phyloP scores from a whole-genome alignment of 2,113 vertebrate species.

The Esox niger region DNA sequence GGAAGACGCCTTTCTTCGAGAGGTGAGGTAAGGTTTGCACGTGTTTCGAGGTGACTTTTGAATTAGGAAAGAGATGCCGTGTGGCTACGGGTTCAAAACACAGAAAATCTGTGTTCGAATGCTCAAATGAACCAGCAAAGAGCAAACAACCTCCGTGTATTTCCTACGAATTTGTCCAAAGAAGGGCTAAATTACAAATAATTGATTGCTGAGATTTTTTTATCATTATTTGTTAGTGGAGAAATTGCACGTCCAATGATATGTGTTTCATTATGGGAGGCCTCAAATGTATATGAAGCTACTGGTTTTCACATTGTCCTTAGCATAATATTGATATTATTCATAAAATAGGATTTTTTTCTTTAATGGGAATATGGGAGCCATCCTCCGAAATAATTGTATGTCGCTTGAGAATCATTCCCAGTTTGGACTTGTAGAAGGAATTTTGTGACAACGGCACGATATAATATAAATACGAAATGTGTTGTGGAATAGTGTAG shows the following conservation, averaged over 20 bases:
- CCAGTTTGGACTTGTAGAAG: conserved; percentile 60
- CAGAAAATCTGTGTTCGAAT: neutral
- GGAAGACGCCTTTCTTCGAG: conserved; percentile 79
- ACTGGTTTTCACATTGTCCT: neutral
- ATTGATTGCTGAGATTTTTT: neutral
- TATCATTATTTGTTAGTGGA: neutral
- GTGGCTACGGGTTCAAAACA: neutral
- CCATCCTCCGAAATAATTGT: too few relatives aligned
- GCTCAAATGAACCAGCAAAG: neutral
- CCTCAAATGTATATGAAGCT: neutral
- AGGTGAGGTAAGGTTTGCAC: conserved; percentile 84
- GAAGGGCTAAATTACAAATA: too few relatives aligned
- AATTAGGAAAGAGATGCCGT: conserved; percentile 2
- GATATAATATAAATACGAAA: conserved; percentile 63
- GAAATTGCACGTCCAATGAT: neutral
- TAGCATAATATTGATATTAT: neutral
- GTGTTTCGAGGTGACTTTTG: conserved; percentile 24
- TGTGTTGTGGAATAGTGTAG: conserved; percentile 59
- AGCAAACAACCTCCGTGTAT: neutral
- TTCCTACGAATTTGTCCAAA: neutral
- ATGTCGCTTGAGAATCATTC: neutral
- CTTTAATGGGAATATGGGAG: too few relatives aligned
- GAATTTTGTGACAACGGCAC: conserved; percentile 58
- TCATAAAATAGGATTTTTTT: neutral
- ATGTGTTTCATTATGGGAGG: neutral